Evolutionary conservation across 2,888 invertebrate species (phyloP).

Genomic region (Crocallis elinguaria): DNA sequence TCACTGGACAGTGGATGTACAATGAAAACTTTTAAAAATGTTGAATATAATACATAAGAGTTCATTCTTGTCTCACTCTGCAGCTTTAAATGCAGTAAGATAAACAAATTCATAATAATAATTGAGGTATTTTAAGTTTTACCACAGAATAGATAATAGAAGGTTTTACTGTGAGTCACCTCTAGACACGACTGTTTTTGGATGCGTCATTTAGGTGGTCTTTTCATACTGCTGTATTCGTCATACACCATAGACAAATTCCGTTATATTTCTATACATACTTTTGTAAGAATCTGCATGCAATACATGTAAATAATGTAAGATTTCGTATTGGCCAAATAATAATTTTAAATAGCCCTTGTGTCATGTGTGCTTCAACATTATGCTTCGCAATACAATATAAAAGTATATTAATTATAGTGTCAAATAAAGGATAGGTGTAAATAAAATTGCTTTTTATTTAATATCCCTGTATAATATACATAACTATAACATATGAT

Average conservation of each 20-base stretch:
- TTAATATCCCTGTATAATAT: slow-evolving; percentile 29
- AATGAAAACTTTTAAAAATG: too few species aligned
- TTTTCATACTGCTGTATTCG: too few species aligned
- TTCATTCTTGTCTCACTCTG: not conserved
- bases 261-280: not conserved
- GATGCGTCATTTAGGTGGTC: too few species aligned
- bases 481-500: too few species aligned
- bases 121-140: too few species aligned
- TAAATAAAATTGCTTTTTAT: slow-evolving; percentile 65
- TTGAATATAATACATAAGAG: not conserved
- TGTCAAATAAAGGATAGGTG: slow-evolving; percentile 79
- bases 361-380: slow-evolving; percentile 54
- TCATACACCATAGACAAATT: not conserved
- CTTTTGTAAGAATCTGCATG: not conserved
- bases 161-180: too few species aligned
- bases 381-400: slow-evolving; percentile 55
- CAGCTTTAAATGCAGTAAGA: too few species aligned
- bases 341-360: slow-evolving; percentile 39
- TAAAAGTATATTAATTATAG: slow-evolving; percentile 47
- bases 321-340: slow-evolving; percentile 29
- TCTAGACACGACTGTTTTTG: too few species aligned
- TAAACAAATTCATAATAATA: too few species aligned
- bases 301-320: slow-evolving; percentile 3
- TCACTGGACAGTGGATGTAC: too few species aligned
- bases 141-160: too few species aligned